A percentile compares a stretch with the other conserved stretches of the same genome.
Evolutionary conservation across 2,888 invertebrate species (phyloP).

Genomic region (Hirtodrosophila cameraria): DNA sequence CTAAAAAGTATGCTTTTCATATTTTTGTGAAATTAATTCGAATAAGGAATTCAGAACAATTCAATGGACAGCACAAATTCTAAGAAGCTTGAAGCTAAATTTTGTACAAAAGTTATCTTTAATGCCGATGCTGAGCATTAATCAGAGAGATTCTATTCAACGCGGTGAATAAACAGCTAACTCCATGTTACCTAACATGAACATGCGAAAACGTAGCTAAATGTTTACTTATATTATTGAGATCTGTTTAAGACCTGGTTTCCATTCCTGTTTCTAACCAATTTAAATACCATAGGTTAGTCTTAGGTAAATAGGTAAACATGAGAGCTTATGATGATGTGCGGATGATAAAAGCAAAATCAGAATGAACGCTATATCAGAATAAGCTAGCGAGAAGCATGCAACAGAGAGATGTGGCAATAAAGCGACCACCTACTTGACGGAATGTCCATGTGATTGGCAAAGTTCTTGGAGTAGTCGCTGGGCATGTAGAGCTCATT

Average conservation of each 20-base stretch:
- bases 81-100: too few species aligned
- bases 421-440: slow-evolving; percentile 80
- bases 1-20: too few species aligned
- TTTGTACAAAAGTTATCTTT: too few species aligned
- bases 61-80: too few species aligned
- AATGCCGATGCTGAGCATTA: too few species aligned
- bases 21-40: too few species aligned
- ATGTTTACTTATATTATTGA: too few species aligned
- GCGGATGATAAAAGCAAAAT: slow-evolving; percentile 7
- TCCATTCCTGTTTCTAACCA: slow-evolving; percentile 44
- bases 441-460: slow-evolving; percentile 84
- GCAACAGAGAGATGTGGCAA: slow-evolving; percentile 51
- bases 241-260: background rate
- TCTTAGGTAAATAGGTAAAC: slow-evolving; percentile 9
- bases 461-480: slow-evolving; percentile 83
- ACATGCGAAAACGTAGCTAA: too few species aligned
- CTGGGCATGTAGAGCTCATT: slow-evolving; percentile 83
- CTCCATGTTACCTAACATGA: too few species aligned
- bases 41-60: too few species aligned
- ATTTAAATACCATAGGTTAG: slow-evolving; percentile 15
- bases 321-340: slow-evolving; percentile 28
- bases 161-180: too few species aligned
- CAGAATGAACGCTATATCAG: slow-evolving; percentile 4
- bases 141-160: too few species aligned
- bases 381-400: slow-evolving; percentile 29